Percentiles rank a stretch among this genome's conserved stretches.
Evolutionary conservation across 2,113 vertebrate species (phyloP).

Genomic region (Macrotus californicus): DNA sequence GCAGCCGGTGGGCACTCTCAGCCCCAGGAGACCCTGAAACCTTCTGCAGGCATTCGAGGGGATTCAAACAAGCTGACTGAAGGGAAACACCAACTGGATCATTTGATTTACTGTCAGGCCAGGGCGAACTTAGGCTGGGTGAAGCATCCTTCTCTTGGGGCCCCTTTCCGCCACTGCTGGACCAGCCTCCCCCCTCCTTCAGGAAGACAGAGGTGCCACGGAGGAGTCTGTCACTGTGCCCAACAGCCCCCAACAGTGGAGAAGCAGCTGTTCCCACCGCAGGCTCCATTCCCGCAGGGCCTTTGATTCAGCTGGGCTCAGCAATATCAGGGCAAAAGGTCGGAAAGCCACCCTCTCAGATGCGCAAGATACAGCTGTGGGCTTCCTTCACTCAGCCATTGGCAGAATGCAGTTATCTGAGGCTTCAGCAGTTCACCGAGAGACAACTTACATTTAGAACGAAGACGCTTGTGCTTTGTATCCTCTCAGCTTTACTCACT

Average conservation of each 20-base stretch:
- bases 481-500: neutral
- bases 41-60: neutral
- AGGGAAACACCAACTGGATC: neutral
- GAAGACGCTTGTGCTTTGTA: neutral
- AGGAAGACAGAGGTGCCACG: neutral
- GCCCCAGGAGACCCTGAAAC: neutral
- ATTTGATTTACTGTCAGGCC: neutral
- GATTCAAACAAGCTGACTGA: neutral
- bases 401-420: neutral
- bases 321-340: neutral
- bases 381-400: neutral
- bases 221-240: neutral
- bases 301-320: neutral
- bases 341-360: neutral
- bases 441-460: slow-evolving; percentile 15
- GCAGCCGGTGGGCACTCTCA: neutral
- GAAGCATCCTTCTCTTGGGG: neutral
- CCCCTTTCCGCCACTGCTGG: no score
- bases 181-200: neutral
- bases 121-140: neutral
- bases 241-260: rapidly evolving
- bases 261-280: neutral
- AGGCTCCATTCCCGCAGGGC: neutral
- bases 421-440: neutral
- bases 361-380: neutral